Base-by-base conservation (phyloP, 2,888 invertebrate genomes). In the Dynastes maya region DNA sequence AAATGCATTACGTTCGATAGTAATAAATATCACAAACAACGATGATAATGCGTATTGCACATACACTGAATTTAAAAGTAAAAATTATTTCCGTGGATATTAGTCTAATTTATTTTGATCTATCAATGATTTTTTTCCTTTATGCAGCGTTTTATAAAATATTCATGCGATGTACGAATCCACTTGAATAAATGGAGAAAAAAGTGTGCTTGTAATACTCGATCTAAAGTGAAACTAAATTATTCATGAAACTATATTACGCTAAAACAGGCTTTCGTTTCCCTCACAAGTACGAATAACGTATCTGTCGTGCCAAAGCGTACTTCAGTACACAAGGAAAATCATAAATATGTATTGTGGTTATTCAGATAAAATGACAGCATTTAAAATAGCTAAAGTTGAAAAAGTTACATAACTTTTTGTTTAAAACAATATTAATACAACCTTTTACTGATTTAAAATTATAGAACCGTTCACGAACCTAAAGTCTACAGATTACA, bases 231-330 rank as follows among this genome's bases (percentile, higher is more conserved):
- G 37, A 16, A 65, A 65, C 65, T 37, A 65, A 65, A 65, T 65
- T 65, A 65, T 65, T 65, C 65, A 65, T 65, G 65, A 65, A 65
- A 65, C 16, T 32, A 32, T 13, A n/a, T 65, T 65, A 65, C 37
- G 16, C 6, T 11, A 63, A 63, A 63, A 40, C 11, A 40, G 37
- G 16, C 2, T 65, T 65, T n/a, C 16, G 32, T 37, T 65, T 65
- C 16, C 40, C 40, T 11, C 11, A 16, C 5, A 13, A 65, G 65
- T 40, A 8, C 16, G 32, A 65, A 65, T 65, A 65, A 65, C 37
- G n/a, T 53, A n/a, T 53, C n/a, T n/a, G n/a, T 53, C n/a, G 53
- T 53, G 16, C 6, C 6, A n/a, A 16, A n/a, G n/a, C 40, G 40
- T 65, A 40, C 37, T 5, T 65, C n/a, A 16, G 9, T 40, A 65